Evolutionary conservation across 2,888 invertebrate genomes (phyloP).

Genomic region (Formica aserva): DNA sequence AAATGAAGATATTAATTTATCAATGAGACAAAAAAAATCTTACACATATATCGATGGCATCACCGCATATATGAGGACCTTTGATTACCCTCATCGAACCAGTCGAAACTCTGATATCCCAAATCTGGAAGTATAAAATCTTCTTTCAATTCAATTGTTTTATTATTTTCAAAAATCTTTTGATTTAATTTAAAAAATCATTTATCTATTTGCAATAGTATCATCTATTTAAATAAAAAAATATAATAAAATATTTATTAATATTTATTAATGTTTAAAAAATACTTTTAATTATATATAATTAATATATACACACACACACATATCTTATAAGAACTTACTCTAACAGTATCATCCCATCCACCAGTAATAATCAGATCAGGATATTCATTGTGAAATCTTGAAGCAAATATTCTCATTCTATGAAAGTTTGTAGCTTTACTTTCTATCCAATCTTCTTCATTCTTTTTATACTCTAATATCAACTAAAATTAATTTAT

Average conservation of each 20-base stretch:
- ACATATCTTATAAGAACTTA: conserved; percentile 73
- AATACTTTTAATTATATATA: neutral
- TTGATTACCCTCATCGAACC: conserved; percentile 87
- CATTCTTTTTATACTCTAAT: conserved; percentile 70
- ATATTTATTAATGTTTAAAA: neutral
- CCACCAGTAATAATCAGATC: conserved; percentile 87
- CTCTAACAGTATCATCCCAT: conserved; percentile 88
- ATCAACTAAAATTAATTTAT: conserved; percentile 68
- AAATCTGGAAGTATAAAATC: conserved; percentile 85
- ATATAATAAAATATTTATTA: neutral
- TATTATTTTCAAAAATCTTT: neutral
- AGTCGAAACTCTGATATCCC: conserved; percentile 87
- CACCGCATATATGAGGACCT: conserved; percentile 88
- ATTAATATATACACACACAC: too few relatives aligned
- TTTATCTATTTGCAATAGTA: neutral
- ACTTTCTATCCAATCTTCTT: conserved; percentile 70
- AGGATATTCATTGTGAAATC: conserved; percentile 86
- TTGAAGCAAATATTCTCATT: conserved; percentile 85
- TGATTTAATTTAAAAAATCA: neutral
- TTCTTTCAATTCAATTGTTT: neutral
- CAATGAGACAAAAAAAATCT: conserved; percentile 71
- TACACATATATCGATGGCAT: conserved; percentile 88
- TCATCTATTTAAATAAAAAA: neutral
- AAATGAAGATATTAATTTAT: neutral
- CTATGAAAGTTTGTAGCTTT: conserved; percentile 76